phyloP scores from a whole-genome alignment of 2,113 vertebrate species.

The Ursus arctos region DNA sequence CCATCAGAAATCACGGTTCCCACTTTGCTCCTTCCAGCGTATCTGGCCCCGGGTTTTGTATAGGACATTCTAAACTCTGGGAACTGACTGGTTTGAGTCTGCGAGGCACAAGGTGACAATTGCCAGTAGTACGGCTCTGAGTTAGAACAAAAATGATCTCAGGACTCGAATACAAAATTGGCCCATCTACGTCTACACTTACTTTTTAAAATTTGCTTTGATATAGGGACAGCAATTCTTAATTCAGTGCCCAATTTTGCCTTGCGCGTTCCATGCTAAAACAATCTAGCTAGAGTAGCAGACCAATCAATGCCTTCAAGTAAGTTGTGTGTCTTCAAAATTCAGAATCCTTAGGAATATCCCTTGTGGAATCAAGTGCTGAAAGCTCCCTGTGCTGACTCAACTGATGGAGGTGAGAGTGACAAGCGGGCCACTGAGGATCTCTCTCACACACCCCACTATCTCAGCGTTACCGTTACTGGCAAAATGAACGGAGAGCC shows the following conservation, averaged over 20 bases:
- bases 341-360: background rate
- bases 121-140: background rate
- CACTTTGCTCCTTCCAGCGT: background rate
- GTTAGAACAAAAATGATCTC: conserved; percentile 7
- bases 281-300: background rate
- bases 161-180: background rate
- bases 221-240: background rate
- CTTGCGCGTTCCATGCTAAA: background rate
- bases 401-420: background rate
- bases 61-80: background rate
- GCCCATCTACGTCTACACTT: background rate
- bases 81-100: background rate
- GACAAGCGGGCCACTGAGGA: background rate
- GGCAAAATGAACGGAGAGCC: background rate
- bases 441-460: background rate
- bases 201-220: conserved; percentile 1
- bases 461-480: background rate
- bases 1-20: rapidly evolving
- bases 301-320: background rate
- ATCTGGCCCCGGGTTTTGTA: background rate
- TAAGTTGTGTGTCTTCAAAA: conserved; percentile 11
- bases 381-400: background rate
- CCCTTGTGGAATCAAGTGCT: background rate
- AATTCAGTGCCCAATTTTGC: background rate
- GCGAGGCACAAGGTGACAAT: background rate